Evolutionary conservation across 1,140 invertebrate species (phyloP).

Genomic region (Drosophila eugracilis): DNA sequence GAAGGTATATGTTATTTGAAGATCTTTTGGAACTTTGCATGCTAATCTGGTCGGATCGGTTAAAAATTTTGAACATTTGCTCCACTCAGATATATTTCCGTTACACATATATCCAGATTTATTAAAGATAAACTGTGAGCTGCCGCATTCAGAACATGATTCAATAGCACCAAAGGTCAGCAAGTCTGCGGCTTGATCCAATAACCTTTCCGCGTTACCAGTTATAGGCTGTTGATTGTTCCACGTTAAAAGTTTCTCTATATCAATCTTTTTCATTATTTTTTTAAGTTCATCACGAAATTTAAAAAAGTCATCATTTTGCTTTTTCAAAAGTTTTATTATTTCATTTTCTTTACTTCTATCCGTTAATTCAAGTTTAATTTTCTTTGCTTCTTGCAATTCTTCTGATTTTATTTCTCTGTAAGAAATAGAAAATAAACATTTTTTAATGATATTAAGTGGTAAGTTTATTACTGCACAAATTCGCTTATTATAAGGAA

Average conservation of each 20-base stretch:
- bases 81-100: constrained; percentile 95
- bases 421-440: neutral
- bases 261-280: constrained; percentile 87
- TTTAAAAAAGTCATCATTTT: constrained; percentile 92
- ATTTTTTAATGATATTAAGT: constrained; percentile 51
- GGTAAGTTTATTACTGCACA: neutral
- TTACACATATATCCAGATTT: constrained; percentile 92
- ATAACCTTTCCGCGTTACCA: constrained; percentile 89
- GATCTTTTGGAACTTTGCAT: constrained; percentile 90
- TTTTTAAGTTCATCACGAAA: constrained; percentile 86
- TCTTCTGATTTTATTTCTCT: constrained; percentile 87
- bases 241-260: constrained; percentile 88
- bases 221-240: constrained; percentile 90
- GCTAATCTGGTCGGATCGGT: constrained; percentile 90
- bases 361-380: constrained; percentile 88
- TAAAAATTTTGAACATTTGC: constrained; percentile 92
- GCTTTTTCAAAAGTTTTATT: constrained; percentile 88
- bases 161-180: constrained; percentile 94
- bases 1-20: constrained; percentile 87
- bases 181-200: constrained; percentile 92
- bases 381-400: constrained; percentile 88
- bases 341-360: constrained; percentile 85
- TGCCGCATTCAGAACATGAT: constrained; percentile 92
- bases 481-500: too few species aligned
- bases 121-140: constrained; percentile 89